Base-by-base conservation (phyloP, 1,140 invertebrate genomes). In the Conopomorpha cramerella region DNA sequence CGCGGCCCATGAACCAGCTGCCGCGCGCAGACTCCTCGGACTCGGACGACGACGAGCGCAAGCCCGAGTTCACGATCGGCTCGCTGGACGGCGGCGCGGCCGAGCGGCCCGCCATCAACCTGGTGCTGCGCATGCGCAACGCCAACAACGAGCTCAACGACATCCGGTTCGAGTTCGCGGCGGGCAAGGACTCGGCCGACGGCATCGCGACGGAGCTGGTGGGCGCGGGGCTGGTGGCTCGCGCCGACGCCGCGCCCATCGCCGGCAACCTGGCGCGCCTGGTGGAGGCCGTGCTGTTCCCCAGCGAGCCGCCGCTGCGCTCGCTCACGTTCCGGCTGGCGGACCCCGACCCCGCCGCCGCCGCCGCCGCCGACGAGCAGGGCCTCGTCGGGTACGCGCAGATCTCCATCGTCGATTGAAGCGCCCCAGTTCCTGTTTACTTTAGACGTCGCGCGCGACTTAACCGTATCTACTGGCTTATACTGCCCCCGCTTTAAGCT, bases 301-400 rank as follows among this genome's bases (percentile, higher is more conserved):
- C 51, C 2, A 2, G 44, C 0, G 47, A 19, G 8, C 41, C 36
- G 2, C 39, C 51, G 12, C 40, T 55, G 32, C 57, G 85, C 67
- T 84, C 86, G 42, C 84, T 96, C 30, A 96, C 93, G 36, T 98
- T 98, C 85, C 87, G 89, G 47, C 79, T 98, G 79, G 83, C 86
- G 74, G 81, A 76, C 8, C 68, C 71, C 36, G 87, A 86, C 41
- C 81, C 84, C 13, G 90, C 89, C 55, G 93, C 96, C 82, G 90
- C 89, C 55, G 93, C 96, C 82, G 84, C 89, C 14, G 86, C 91
- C 11, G 95, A 98, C 77, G 95, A 98, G 63, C 93, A 95, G 51
- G 89, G 93, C 7, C 80, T 99, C 39, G 87, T 97, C 59, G 96
- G 96, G 53, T 98, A 91, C 84, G 96, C 96, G 63, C 95, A 98